Base-by-base conservation (phyloP, 2,888 invertebrate species). In the Argyresthia goedartella region DNA sequence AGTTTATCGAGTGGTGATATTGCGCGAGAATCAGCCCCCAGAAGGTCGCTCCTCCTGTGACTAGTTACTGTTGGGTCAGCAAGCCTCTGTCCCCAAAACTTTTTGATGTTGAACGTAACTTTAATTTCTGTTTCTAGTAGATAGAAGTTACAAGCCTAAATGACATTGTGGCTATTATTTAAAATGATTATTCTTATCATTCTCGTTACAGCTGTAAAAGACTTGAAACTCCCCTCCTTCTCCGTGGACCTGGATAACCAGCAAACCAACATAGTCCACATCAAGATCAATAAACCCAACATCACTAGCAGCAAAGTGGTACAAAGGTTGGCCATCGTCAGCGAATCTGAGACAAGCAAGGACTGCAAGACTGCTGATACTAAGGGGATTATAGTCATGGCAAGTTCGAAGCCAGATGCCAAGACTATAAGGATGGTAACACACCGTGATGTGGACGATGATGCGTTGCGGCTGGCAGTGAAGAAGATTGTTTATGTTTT, bases 221-320 rank as follows among this genome's bases (percentile, higher is more conserved):
- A 85, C 9, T 59, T 87, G 42, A 76, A 84, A 10, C 89, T 90
- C 36, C 74, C 82, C 16, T 68, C 85, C 45, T 76, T 91, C 49
- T 71, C 60, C 8, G 90, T 91, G 1, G 88, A 91, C 57, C 57
- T 89, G 48, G 63, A 74, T 3, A 74, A 70, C 13, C 82, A 90
- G 0, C 89, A 91, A 49, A 90, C 91, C 0, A 93, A 93, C 64
- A 92, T 93, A 62, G 69, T 93, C 49, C 78, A 92, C 63, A 73
- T 93, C 41, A 73, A 88, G 41, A 68, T 88, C 11, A 66, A 88
- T 16, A 64, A 81, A 1, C 78, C 78, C 10, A 73, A 71, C 53
- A 62, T 90, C 8, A 74, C 76, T 14, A 81, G 90, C 1, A 72
- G 64, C 49, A 81, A 87, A 44, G 88, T 93, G 51, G 81, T 88